Evolutionary conservation across 2,113 vertebrate genomes (phyloP).

Genomic region (Salvator merianae): DNA sequence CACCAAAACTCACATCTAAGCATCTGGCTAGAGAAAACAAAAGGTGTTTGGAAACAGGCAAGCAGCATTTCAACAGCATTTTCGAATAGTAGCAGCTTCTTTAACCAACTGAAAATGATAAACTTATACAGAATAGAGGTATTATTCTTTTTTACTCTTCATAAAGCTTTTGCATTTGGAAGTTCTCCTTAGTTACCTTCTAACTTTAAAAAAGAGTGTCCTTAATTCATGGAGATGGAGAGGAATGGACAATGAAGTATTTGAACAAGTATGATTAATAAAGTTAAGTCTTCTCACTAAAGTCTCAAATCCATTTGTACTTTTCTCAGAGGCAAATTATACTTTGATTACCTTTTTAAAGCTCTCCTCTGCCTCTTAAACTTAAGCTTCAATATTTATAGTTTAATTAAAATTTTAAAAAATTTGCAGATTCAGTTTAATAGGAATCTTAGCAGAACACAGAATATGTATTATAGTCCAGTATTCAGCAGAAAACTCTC

Average conservation of each 20-base stretch:
- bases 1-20: not conserved
- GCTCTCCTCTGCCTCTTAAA: conserved; percentile 38
- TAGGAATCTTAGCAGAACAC: not conserved
- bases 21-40: not conserved
- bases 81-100: not conserved
- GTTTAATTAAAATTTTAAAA: conserved; percentile 45
- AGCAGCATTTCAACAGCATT: not conserved
- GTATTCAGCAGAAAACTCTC: not conserved
- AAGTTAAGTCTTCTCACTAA: conserved; percentile 34
- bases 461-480: not conserved
- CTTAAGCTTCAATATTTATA: conserved; percentile 48
- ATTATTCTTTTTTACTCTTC: not conserved
- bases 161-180: not conserved
- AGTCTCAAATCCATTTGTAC: not conserved
- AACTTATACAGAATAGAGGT: not conserved
- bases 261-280: conserved; percentile 12
- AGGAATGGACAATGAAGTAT: not conserved
- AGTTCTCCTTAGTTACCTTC: not conserved
- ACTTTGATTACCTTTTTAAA: conserved; percentile 41
- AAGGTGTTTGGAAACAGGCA: not conserved
- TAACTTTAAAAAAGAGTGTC: conserved; percentile 15
- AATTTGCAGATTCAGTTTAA: conserved; percentile 1
- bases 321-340: conserved; percentile 42
- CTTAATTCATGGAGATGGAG: not conserved
- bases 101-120: not conserved